Conservation (phyloP, 2,888 invertebrate genomes). For the Pogonocherus hispidulus region DNA sequence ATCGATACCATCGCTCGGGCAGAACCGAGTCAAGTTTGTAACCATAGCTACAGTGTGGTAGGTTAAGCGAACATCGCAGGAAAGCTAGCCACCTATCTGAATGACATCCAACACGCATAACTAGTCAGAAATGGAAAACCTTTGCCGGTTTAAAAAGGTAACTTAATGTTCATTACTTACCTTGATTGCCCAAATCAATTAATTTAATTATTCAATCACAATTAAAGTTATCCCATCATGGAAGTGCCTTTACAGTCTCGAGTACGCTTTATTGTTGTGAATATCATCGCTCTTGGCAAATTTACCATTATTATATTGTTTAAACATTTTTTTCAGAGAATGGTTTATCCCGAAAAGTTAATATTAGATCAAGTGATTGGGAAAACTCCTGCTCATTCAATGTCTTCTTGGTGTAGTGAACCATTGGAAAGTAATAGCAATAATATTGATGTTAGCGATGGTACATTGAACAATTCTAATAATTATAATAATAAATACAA, state of each 20-base stretch:
- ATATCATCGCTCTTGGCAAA: background rate
- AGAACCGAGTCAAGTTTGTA: conserved; percentile 21
- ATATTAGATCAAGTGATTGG: conserved; percentile 62
- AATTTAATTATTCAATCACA: conserved; percentile 38
- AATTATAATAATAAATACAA: conserved; percentile 34
- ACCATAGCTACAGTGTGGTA: conserved; percentile 26
- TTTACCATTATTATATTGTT: background rate
- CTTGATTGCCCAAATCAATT: conserved; percentile 54
- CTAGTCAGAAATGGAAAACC: conserved; percentile 67
- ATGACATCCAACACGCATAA: conserved; percentile 64
- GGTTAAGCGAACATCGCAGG: conserved; percentile 22
- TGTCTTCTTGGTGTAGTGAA: conserved; percentile 64
- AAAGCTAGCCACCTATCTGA: conserved; percentile 34
- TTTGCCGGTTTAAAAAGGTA: conserved; percentile 68
- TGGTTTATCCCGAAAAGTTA: conserved; percentile 68
- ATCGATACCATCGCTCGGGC: conserved; percentile 20
- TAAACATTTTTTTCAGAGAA: conserved; percentile 58
- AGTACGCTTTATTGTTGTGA: background rate
- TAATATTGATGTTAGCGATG: conserved; percentile 45
- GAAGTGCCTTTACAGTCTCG: conserved; percentile 7
- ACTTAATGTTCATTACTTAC: conserved; percentile 49
- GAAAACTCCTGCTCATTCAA: conserved; percentile 53
- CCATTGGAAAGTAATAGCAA: conserved; percentile 58
- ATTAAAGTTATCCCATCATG: conserved; percentile 17
- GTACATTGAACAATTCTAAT: conserved; percentile 27